These are phyloP conservation scores for Metellina segmentata DNA, from an alignment of 2,888 invertebrate species.

Conservation along the genomic window DNA sequence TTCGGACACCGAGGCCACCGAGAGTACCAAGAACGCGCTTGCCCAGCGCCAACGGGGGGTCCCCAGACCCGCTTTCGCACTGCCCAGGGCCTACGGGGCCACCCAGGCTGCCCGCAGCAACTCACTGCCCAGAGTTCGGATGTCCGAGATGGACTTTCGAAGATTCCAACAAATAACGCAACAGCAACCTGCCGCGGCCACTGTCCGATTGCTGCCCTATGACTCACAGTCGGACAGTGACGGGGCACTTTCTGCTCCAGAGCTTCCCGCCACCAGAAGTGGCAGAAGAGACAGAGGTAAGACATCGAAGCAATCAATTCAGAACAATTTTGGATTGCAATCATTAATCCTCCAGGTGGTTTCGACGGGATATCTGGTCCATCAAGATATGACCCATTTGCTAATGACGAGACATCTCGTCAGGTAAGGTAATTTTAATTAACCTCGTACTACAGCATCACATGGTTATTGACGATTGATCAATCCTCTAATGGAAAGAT, in stretches of 20 bases:
- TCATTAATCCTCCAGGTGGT: too few species aligned
- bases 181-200: constrained; percentile 78
- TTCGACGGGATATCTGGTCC: too few species aligned
- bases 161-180: constrained; percentile 68
- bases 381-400: too few species aligned
- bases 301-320: not conserved
- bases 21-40: constrained; percentile 62
- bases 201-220: constrained; percentile 80
- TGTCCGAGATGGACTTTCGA: constrained; percentile 72
- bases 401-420: too few species aligned
- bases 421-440: too few species aligned
- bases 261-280: constrained; percentile 84
- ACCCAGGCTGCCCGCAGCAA: constrained; percentile 70
- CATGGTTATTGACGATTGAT: too few species aligned
- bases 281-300: constrained; percentile 75
- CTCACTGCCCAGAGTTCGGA: constrained; percentile 77
- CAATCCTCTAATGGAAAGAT: too few species aligned
- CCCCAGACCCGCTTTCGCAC: constrained; percentile 42
- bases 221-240: constrained; percentile 87
- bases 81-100: constrained; percentile 46
- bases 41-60: constrained; percentile 19
- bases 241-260: constrained; percentile 90
- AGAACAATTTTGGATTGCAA: too few species aligned
- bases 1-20: constrained; percentile 92
- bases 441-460: too few species aligned